Base-by-base conservation (phyloP, 2,888 invertebrate species). In the Drosophila austrosaltans region DNA sequence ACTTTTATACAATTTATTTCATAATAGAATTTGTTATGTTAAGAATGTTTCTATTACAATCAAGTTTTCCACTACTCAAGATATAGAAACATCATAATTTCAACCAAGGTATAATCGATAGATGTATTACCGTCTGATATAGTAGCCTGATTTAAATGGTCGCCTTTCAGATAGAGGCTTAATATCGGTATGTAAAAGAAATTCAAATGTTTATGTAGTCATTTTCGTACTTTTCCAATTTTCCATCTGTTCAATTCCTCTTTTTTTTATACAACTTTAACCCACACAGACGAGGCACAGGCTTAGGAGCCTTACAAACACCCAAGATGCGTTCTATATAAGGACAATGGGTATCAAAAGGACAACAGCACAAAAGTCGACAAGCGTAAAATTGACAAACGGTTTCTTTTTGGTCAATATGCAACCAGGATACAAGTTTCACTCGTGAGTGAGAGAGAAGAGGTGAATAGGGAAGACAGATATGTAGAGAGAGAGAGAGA, bases 371-470 rank as follows among this genome's bases (percentile, higher is more conserved):
- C 28, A 85, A 72, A 57, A 80, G 77, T 85, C 77, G 85, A 89
- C 89, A 89, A 75, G 85, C 85, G 89, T 76, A 89, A 87, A 85
- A 85, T 85, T 85, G 85, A 89, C 88, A 85, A 85, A 85, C 85
- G 88, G 76, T 48, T 48, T 48, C 48, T 89, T 76, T 74, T 54
- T 53, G 76, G 42, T 70, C 63, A 72, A 83, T 83, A 82, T 83
- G 79, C 78, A 74, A 78, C 71, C 72, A 64, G 71, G 53, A 62
- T 16, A 60, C 42, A 62, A 40, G 36, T 58, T 36, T 36, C 10
- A 36, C 36, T 36, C 8, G 36, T 36, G 36, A 8, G 2, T 8
- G 4, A 36, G 8, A 36, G 59, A 22, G 42, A 57, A 40, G 2
- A 30, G 30, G 4, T 10, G 10, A 20, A 39, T 22, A 61, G 57